phyloP scores from a whole-genome alignment of 2,113 vertebrate species.

The Rhea pennata region DNA sequence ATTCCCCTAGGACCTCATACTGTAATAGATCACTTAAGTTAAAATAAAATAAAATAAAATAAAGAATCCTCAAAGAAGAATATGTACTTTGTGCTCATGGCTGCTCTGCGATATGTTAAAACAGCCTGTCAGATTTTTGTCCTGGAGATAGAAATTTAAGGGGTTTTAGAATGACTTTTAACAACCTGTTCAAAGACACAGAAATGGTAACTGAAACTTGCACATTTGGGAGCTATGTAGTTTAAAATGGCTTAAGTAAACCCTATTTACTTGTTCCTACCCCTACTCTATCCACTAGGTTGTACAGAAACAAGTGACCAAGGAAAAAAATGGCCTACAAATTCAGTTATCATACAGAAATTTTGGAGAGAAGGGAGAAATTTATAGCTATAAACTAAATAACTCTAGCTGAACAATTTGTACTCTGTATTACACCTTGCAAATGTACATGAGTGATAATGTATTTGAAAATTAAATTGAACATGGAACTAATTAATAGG shows the following conservation, averaged over 20 bases:
- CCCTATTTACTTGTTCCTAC: neutral
- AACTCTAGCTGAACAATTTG: neutral
- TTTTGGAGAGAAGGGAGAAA: neutral
- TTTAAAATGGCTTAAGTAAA: neutral
- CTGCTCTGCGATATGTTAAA: neutral
- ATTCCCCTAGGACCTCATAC: neutral
- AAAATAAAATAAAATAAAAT: neutral
- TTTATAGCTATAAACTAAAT: neutral
- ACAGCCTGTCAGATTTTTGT: neutral
- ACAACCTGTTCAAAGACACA: neutral
- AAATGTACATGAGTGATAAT: neutral
- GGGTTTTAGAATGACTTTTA: neutral
- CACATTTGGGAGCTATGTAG: fast-evolving
- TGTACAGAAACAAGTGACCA: neutral
- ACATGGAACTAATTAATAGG: neutral
- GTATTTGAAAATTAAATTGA: neutral
- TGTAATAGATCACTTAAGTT: neutral
- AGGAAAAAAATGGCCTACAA: neutral
- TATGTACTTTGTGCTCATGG: neutral
- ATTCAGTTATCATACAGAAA: neutral
- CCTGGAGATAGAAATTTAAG: neutral
- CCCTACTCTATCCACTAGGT: neutral
- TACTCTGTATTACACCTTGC: neutral
- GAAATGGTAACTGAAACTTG: neutral
- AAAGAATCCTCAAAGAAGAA: neutral